Base-by-base conservation (phyloP, 1,140 invertebrate species). In the Formica exsecta region DNA sequence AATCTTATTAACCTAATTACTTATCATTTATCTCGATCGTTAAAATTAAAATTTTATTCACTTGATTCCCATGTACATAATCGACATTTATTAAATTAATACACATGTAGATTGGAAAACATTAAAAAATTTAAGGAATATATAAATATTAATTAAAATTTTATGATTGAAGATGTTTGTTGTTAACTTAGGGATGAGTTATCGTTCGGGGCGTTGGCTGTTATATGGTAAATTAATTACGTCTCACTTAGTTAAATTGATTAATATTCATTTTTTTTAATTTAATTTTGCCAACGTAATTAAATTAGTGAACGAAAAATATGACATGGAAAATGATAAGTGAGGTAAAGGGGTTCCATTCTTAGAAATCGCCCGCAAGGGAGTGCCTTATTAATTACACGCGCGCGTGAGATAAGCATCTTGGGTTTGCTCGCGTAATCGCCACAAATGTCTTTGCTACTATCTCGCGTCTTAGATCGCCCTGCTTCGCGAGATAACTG, bases 351-450 rank as follows among this genome's bases (percentile, higher is more conserved):
- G 3, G n/a, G 16, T n/a, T 61, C 2, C 38, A 38, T 22, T 57
- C 51, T 51, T 51, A 71, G 5, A 76, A 44, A 41, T 62, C 25
- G 9, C 2, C 25, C 54, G 2, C 22, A 61, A 75, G 36, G 73
- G 73, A 41, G 73, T 75, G 36, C 7, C 36, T 75, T 41, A 61
- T 75, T 61, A 75, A 75, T 75, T 61, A 75, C 54, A 25, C 22
- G 36, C 54, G 54, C 25, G 6, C 25, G 32, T 25, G 25, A 32
- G 61, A 65, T 77, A 65, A 64, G 22, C 22, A 62, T 76, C 57
- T 62, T 62, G 25, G 8, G 57, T 64, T 48, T 64, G 57, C 36
- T 41, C 57, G 19, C 59, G 38, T 38, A 41, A 59, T 75, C 1
- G 32, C 48, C 16, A 59, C 25, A 76, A 76, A 13, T 75, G 32